Evolutionary conservation across 2,888 invertebrate genomes (phyloP), one percentile per base, ranked within the genome.

Genomic region (Hirtodrosophila confusa): DNA sequence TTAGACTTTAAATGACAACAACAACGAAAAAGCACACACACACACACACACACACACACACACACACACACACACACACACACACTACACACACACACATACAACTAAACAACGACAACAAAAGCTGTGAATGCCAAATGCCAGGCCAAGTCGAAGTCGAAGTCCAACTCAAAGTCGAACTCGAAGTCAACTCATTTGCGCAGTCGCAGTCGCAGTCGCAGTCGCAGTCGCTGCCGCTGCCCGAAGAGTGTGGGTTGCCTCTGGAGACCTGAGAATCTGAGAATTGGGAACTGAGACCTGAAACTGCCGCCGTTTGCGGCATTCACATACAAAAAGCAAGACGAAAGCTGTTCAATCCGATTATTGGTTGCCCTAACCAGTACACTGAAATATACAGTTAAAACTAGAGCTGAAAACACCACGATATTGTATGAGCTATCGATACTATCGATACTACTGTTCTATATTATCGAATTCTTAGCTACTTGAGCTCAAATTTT

Each of bases 1-100:
- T 83, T 83, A 82, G 83, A 83, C 88, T 85, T 83, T 85, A 83
- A 83, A 87, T 76, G 86, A 85, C 78, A 72, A 77, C 67, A 80
- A 58, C 68, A 80, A 69, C 75, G 64, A 48, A 61, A 39, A 45
- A 51, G 33, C 31, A 68, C 40, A 51, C 35, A 47, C 40, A 61
- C 36, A 27, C 58, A 56, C 10, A 31, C 9, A 39, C 23, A 37
- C 23, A 35, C 23, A 48, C 48, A 48, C 35, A 36, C 35, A 35
- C 2, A 48, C 36, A 48, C 7, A 48, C 40, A 51, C 31, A 68
- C 40, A 51, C 35, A 47, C 40, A 61, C 36, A 27, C 58, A 56
- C 10, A 31, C 9, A 39, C 23, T n/a, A 37, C 23, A 35, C 23
- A 48, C 48, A 48, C 35, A 36, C 35, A 35, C 2, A 48, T 24